A percentile compares a stretch with the other conserved stretches of the same genome.
phyloP scores from a whole-genome alignment of 2,888 invertebrate genomes.

The Oegoconia quadripuncta region DNA sequence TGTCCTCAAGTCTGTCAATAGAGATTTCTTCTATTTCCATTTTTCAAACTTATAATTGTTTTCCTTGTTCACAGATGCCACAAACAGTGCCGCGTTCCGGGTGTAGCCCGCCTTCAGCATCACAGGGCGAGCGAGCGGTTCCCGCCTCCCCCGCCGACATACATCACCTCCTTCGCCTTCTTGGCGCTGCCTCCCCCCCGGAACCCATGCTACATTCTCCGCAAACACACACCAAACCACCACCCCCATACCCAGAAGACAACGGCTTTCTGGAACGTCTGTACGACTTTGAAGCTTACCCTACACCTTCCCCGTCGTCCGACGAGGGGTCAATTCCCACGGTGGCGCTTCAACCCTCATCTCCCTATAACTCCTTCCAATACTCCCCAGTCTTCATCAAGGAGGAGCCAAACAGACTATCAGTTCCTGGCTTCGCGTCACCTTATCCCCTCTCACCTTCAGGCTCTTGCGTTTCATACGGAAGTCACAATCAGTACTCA shows the following conservation, averaged over 20 bases:
- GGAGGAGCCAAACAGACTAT: slow-evolving; percentile 75
- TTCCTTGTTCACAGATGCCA: slow-evolving; percentile 86
- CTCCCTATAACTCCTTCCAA: slow-evolving; percentile 72
- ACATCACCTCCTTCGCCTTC: slow-evolving; percentile 65
- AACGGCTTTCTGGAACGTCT: slow-evolving; percentile 63
- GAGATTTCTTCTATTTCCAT: too few relatives aligned
- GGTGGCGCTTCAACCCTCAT: slow-evolving; percentile 77
- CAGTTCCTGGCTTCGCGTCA: slow-evolving; percentile 71
- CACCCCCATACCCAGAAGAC: slow-evolving; percentile 64
- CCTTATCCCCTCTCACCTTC: slow-evolving; percentile 79
- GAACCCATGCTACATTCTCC: slow-evolving; percentile 71
- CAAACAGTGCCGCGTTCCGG: slow-evolving; percentile 89
- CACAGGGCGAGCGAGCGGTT: slow-evolving; percentile 83
- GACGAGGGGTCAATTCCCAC: slow-evolving; percentile 79
- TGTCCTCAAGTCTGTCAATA: too few relatives aligned
- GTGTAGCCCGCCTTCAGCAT: slow-evolving; percentile 86
- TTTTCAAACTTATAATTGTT: too few relatives aligned
- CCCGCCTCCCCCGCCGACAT: slow-evolving; percentile 76
- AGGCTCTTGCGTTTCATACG: slow-evolving; percentile 76
- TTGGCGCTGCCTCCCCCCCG: slow-evolving; percentile 72
- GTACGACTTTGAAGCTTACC: slow-evolving; percentile 74
- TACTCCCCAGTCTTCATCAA: slow-evolving; percentile 65
- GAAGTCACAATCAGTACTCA: slow-evolving; percentile 77
- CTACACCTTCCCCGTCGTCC: slow-evolving; percentile 70
- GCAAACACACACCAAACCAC: slow-evolving; percentile 63